Conservation (phyloP, 2,888 invertebrate genomes). For the Plutella xylostella region DNA sequence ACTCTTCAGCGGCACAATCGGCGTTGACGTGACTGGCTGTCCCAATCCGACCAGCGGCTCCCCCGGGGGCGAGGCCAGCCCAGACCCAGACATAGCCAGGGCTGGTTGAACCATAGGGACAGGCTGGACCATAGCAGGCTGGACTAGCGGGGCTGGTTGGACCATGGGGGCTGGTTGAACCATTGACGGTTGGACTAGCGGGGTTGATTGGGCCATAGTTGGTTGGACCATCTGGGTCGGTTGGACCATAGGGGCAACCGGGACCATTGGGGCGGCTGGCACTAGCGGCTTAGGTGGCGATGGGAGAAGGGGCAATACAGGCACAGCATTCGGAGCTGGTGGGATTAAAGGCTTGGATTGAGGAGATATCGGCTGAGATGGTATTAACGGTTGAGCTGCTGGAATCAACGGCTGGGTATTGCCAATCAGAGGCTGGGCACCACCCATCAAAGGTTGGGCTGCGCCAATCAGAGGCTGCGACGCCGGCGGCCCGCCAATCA, state of each 20-base stretch:
- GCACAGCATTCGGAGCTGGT: constrained; percentile 10
- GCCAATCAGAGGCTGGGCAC: constrained; percentile 27
- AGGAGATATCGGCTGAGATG: no score
- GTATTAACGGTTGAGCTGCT: no score
- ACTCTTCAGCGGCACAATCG: constrained; percentile 40
- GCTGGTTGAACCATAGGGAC: constrained; percentile 20
- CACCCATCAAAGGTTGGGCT: constrained; percentile 36
- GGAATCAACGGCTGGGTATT: no score
- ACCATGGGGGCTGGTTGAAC: no score
- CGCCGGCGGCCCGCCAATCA: background rate
- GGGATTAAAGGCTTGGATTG: no score
- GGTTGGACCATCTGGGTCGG: no score
- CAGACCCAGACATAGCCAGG: constrained; percentile 29
- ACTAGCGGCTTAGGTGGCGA: background rate
- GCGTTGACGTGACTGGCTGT: constrained; percentile 56
- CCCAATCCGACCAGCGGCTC: constrained; percentile 2
- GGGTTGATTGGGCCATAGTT: no score
- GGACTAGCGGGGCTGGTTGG: constrained; percentile 11
- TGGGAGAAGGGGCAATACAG: constrained; percentile 11
- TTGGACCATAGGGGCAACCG: no score
- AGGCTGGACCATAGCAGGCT: constrained; percentile 19
- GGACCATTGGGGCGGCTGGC: background rate
- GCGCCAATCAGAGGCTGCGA: constrained; percentile 22
- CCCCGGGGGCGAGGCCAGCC: constrained; percentile 24
- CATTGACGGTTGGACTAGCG: no score